Conservation (phyloP, 2,797 vertebrate genomes). For the Anguilla marmorata region DNA sequence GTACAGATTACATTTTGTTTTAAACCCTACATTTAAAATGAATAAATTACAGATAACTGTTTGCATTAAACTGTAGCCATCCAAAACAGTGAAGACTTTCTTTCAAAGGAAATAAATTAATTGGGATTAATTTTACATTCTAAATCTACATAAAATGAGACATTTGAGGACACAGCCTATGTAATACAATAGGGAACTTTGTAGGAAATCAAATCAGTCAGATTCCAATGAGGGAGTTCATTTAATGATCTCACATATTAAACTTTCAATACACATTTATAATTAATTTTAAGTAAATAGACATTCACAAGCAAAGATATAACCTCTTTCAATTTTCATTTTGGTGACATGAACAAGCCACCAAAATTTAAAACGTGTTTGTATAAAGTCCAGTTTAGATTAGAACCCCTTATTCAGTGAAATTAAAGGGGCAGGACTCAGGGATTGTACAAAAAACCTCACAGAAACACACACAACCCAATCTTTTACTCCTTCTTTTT, state of each 20-base stretch:
- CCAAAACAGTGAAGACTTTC: neutral
- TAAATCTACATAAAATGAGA: neutral
- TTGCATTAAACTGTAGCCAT: neutral
- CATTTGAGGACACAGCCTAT: neutral
- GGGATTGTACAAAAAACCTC: neutral
- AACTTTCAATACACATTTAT: neutral
- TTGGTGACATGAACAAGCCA: slow-evolving; percentile 15
- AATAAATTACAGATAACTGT: neutral
- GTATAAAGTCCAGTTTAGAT: neutral
- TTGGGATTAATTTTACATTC: neutral
- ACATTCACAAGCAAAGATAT: neutral
- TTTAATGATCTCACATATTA: slow-evolving; percentile 2
- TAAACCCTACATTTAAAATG: too few relatives aligned
- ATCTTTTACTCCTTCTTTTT: neutral
- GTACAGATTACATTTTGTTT: too few relatives aligned
- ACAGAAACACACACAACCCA: neutral
- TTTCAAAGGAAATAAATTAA: neutral
- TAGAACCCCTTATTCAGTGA: neutral
- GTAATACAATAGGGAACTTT: neutral
- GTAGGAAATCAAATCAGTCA: neutral
- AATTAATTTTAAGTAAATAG: neutral
- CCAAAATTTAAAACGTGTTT: neutral
- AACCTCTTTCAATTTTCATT: neutral
- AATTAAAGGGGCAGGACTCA: neutral
- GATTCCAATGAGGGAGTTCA: neutral